Conservation (phyloP, 2,113 vertebrate genomes). For the Myrmecophaga tridactyla region DNA sequence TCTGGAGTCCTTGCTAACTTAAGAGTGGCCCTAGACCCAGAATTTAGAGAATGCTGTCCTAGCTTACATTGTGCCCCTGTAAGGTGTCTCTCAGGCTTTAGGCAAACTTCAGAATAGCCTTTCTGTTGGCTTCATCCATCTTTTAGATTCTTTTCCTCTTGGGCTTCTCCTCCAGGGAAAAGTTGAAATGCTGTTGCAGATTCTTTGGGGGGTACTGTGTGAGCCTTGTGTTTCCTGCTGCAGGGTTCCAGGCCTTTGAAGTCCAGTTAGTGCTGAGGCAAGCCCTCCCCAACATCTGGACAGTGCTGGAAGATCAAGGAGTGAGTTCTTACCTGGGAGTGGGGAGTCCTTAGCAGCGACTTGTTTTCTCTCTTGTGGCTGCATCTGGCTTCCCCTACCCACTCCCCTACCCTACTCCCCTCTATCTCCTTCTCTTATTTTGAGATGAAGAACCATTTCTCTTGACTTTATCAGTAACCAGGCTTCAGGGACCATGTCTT, state of each 20-base stretch:
- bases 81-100: fast-evolving
- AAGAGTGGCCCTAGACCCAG: not conserved
- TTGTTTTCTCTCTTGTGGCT: fast-evolving
- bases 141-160: fast-evolving
- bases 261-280: constrained; percentile 82
- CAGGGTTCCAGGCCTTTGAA: constrained; percentile 79
- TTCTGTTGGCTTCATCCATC: fast-evolving
- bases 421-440: fast-evolving
- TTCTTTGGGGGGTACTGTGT: not conserved
- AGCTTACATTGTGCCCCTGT: fast-evolving
- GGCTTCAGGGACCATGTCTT: not conserved
- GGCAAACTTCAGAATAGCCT: fast-evolving
- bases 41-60: not conserved
- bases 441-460: not conserved
- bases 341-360: fast-evolving
- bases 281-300: constrained; percentile 83
- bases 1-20: not conserved
- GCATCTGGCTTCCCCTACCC: not conserved
- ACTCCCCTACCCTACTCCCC: fast-evolving
- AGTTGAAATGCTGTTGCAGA: fast-evolving
- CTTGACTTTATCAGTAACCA: not conserved
- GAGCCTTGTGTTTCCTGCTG: not conserved
- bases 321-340: constrained; percentile 62
- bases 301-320: constrained; percentile 65
- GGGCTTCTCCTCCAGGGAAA: not conserved